Percentiles rank a stretch among this genome's conserved stretches.
phyloP scores from a whole-genome alignment of 2,113 vertebrate species.

The Silurus asotus region DNA sequence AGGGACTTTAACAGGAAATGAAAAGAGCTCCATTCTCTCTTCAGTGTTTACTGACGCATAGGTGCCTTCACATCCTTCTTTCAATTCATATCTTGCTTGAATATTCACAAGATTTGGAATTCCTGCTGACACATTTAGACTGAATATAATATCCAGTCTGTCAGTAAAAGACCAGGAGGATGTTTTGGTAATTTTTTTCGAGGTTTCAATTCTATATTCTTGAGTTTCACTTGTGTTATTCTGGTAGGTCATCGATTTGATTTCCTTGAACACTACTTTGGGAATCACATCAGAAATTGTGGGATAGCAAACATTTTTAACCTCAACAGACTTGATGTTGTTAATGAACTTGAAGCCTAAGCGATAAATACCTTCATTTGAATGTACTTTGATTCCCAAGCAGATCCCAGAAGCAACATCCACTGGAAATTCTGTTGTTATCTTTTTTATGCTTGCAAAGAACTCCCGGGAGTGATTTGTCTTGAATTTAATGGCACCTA shows the following conservation, averaged over 20 bases:
- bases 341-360: constrained; percentile 55
- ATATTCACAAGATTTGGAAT: constrained; percentile 26
- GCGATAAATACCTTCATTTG: constrained; percentile 20
- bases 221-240: constrained; percentile 10
- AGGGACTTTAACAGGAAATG: constrained; percentile 12
- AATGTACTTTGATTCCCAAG: constrained; percentile 39
- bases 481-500: constrained; percentile 52
- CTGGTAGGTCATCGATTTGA: constrained; percentile 30
- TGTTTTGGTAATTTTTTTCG: constrained; percentile 28
- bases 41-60: background rate
- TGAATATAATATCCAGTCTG: background rate
- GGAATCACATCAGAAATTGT: constrained; percentile 31
- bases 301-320: constrained; percentile 43
- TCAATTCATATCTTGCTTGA: background rate
- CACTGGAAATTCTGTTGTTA: constrained; percentile 29
- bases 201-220: constrained; percentile 18
- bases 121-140: constrained; percentile 31
- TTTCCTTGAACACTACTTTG: constrained; percentile 18
- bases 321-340: constrained; percentile 32
- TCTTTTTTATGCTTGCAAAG: constrained; percentile 26
- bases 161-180: constrained; percentile 47
- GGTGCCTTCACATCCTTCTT: background rate
- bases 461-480: constrained; percentile 36
- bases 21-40: constrained; percentile 22
- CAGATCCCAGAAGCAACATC: constrained; percentile 51